Evolutionary conservation across 2,113 vertebrate genomes (phyloP).

Genomic region (Atlantisia rogersi): DNA sequence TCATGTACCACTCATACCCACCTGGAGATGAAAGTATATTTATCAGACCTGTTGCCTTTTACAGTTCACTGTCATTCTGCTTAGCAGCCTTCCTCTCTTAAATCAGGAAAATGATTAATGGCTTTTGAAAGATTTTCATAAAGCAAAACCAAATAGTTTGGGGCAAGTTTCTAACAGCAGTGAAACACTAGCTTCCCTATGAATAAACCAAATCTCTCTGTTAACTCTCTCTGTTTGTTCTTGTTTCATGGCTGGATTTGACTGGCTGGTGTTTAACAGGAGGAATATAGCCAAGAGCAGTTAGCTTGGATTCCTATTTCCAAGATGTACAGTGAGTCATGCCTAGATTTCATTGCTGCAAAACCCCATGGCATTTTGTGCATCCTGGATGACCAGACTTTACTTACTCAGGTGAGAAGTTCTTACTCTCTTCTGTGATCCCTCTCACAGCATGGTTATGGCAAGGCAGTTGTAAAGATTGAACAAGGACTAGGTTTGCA

Average conservation of each 20-base stretch:
- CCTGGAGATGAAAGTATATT: neutral
- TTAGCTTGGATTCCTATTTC: conserved; percentile 83
- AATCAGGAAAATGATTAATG: neutral
- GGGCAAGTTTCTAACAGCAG: neutral
- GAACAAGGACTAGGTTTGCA: neutral
- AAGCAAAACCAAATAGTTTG: neutral
- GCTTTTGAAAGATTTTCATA: neutral
- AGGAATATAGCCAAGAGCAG: conserved; percentile 84
- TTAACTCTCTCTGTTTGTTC: neutral
- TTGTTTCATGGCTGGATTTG: neutral
- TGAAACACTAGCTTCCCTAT: neutral
- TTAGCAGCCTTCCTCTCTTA: neutral
- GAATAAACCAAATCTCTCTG: neutral
- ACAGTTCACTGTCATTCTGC: neutral
- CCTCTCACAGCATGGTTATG: neutral
- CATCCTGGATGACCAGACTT: conserved; percentile 90
- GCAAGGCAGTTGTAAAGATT: neutral
- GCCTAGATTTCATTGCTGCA: conserved; percentile 84
- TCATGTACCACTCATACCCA: neutral
- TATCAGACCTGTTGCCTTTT: neutral
- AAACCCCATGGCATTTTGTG: conserved; percentile 86
- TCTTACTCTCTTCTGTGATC: neutral
- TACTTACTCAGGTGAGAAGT: conserved; percentile 83
- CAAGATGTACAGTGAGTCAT: conserved; percentile 72
- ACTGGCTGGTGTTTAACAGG: conserved; percentile 69